phyloP scores from a whole-genome alignment of 2,113 vertebrate genomes.

The Bettongia penicillata region DNA sequence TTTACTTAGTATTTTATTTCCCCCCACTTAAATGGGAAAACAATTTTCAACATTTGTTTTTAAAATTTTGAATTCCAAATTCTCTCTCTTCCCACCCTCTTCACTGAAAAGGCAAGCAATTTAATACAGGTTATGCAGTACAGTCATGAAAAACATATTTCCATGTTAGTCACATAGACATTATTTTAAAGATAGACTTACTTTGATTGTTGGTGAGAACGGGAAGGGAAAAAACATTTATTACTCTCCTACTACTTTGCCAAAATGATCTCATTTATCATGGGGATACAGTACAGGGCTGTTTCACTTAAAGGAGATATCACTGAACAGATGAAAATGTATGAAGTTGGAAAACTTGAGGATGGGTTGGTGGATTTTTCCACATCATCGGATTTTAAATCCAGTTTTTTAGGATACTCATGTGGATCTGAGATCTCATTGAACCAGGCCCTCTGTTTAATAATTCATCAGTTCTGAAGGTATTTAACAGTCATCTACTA shows the following conservation, averaged over 20 bases:
- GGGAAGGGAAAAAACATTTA: not conserved
- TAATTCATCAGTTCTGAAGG: not conserved
- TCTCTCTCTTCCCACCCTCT: too few species aligned
- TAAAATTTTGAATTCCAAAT: too few species aligned
- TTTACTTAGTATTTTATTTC: not conserved
- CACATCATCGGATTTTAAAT: not conserved
- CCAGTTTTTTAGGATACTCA: not conserved
- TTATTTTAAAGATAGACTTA: not conserved
- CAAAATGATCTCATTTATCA: not conserved
- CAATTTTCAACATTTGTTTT: not conserved
- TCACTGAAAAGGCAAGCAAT: not conserved
- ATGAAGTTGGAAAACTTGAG: not conserved
- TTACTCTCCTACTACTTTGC: not conserved
- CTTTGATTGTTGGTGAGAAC: not conserved
- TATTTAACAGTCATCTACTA: not conserved
- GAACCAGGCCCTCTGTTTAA: not conserved
- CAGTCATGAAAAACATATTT: not conserved
- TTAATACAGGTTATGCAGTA: not conserved
- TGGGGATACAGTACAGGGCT: not conserved
- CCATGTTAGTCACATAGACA: not conserved
- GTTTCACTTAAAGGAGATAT: not conserved
- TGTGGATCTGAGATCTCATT: not conserved
- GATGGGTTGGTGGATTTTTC: not conserved
- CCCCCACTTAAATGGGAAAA: not conserved
- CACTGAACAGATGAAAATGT: not conserved